phyloP scores from a whole-genome alignment of 2,888 invertebrate genomes.

The Incurvaria masculella region DNA sequence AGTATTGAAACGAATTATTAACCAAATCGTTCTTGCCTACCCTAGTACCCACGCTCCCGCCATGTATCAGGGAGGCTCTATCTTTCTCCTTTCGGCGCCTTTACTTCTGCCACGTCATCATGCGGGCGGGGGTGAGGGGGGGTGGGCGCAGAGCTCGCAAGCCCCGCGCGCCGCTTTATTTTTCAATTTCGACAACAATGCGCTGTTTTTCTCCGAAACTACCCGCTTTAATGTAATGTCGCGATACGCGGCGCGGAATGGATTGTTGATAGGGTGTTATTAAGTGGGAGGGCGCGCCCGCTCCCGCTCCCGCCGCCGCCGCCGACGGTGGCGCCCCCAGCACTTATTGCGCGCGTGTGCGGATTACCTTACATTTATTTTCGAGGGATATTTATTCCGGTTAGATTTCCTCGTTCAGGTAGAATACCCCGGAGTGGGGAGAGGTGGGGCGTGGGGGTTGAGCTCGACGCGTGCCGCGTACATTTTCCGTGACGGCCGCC shows the following conservation, averaged over 20 bases:
- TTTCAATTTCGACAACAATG: slow-evolving; percentile 51
- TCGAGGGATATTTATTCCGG: background rate
- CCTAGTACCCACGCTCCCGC: too few species aligned
- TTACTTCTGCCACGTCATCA: too few species aligned
- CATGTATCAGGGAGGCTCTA: too few species aligned
- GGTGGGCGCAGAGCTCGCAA: background rate
- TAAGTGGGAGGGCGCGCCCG: slow-evolving; percentile 1
- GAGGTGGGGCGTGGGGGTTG: too few species aligned
- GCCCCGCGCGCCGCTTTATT: slow-evolving; percentile 10
- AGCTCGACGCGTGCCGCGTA: too few species aligned
- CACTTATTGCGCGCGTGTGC: background rate
- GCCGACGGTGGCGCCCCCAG: background rate
- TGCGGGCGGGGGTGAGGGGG: too few species aligned
- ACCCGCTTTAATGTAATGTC: slow-evolving; percentile 51
- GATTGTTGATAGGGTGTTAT: slow-evolving; percentile 8
- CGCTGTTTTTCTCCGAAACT: slow-evolving; percentile 48
- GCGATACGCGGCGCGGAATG: slow-evolving; percentile 35
- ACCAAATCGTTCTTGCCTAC: too few species aligned
- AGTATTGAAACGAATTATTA: too few species aligned
- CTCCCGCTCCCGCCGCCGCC: background rate
- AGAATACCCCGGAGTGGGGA: background rate
- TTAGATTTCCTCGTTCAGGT: background rate
- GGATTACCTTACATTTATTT: background rate
- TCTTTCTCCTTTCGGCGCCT: too few species aligned
- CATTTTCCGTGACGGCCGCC: too few species aligned